Conservation (phyloP, 2,888 invertebrate species). For the Troides oblongomaculatus region DNA sequence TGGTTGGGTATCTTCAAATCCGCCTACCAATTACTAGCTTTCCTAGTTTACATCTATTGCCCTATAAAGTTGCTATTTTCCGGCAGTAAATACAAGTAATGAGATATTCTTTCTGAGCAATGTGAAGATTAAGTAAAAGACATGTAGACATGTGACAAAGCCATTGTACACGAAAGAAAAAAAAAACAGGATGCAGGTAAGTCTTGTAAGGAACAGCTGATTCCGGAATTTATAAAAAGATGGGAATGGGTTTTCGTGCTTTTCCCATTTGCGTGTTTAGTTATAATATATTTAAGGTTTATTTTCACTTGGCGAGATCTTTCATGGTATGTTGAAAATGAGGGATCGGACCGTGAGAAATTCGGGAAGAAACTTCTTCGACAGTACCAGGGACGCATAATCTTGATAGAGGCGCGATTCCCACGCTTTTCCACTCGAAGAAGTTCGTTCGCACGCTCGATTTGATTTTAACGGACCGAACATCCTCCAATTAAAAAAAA, state of each 20-base stretch:
- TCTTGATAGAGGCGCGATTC: constrained; percentile 48
- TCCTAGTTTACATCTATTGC: too few species aligned
- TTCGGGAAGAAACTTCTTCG: constrained; percentile 78
- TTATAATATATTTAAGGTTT: constrained; percentile 26
- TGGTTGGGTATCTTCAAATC: too few species aligned
- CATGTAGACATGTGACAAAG: too few species aligned
- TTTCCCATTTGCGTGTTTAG: constrained; percentile 38
- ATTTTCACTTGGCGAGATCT: constrained; percentile 33
- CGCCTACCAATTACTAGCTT: too few species aligned
- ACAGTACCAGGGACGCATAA: constrained; percentile 64
- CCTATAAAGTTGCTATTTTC: too few species aligned
- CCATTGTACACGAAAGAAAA: too few species aligned
- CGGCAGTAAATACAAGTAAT: too few species aligned
- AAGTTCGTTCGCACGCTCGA: constrained; percentile 44
- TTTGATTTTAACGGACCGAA: constrained; percentile 12
- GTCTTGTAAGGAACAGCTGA: constrained; percentile 49
- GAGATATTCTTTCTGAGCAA: too few species aligned
- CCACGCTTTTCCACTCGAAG: constrained; percentile 51
- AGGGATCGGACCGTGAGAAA: constrained; percentile 74
- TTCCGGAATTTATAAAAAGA: constrained; percentile 45
- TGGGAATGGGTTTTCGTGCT: constrained; percentile 29
- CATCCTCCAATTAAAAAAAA: not conserved
- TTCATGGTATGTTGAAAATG: constrained; percentile 61
- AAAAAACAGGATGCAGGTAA: constrained; percentile 47
- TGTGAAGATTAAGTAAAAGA: too few species aligned